Percentiles rank a stretch among this genome's conserved stretches.
These are phyloP conservation scores for Microvelia longipes DNA, from an alignment of 1,140 invertebrate species.

Conservation along the genomic window DNA sequence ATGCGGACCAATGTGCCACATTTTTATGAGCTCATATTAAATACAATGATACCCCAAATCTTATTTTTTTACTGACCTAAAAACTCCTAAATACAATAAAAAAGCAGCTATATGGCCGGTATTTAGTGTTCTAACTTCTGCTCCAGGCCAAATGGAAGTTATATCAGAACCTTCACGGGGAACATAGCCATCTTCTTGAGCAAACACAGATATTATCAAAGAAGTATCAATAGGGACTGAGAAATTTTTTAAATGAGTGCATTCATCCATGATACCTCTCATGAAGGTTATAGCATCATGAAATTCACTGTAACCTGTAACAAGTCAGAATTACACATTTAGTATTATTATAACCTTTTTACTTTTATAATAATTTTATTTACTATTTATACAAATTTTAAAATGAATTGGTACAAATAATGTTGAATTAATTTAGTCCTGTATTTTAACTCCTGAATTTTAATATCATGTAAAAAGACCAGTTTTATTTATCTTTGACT, in stretches of 20 bases:
- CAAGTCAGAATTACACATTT: not conserved
- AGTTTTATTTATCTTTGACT: too few relatives aligned
- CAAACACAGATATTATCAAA: conserved; percentile 70
- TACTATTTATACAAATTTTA: too few relatives aligned
- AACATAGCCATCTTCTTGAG: conserved; percentile 82
- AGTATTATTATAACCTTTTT: too few relatives aligned
- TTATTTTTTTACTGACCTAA: conserved; percentile 39
- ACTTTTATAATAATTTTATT: too few relatives aligned
- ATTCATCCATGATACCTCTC: conserved; percentile 96
- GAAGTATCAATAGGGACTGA: conserved; percentile 68
- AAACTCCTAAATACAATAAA: conserved; percentile 67
- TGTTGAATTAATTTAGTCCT: too few relatives aligned
- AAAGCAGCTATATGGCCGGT: conserved; percentile 84
- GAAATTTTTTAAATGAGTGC: conserved; percentile 90
- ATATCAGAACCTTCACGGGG: conserved; percentile 65
- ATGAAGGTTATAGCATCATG: conserved; percentile 78
- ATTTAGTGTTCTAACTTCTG: conserved; percentile 70
- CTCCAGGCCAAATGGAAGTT: conserved; percentile 81
- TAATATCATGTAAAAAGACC: too few relatives aligned
- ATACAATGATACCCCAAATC: conserved; percentile 6
- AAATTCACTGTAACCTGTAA: conserved; percentile 5
- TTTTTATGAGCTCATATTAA: not conserved
- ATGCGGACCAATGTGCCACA: not conserved
- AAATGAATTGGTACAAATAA: too few relatives aligned
- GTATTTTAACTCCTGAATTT: too few relatives aligned